Evolutionary conservation across 1,140 invertebrate genomes (phyloP).

Genomic region (Scaptomyza pallida): DNA sequence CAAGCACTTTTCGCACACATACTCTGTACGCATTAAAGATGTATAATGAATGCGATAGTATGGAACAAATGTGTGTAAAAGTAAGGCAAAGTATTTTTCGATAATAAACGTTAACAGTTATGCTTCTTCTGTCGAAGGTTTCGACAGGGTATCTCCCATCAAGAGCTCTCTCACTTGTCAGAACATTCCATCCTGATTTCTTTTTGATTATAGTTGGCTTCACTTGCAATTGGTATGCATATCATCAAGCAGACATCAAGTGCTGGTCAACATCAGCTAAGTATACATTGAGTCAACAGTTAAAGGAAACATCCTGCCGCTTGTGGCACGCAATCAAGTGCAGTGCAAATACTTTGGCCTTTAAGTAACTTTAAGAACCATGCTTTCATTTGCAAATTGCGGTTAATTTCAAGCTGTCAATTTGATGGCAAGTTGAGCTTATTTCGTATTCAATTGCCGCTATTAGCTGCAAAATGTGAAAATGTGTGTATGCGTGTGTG

Average conservation of each 20-base stretch:
- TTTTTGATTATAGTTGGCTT: too few species aligned
- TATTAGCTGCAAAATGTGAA: slow-evolving; percentile 10
- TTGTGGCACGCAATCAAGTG: slow-evolving; percentile 15
- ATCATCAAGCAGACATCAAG: not conserved
- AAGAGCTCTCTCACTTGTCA: too few species aligned
- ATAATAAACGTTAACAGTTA: too few species aligned
- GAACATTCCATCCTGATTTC: too few species aligned
- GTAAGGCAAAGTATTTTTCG: too few species aligned
- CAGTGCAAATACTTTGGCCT: slow-evolving; percentile 29
- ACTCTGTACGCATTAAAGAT: not conserved
- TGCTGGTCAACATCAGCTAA: not conserved
- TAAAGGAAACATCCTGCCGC: not conserved
- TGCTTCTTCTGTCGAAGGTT: too few species aligned
- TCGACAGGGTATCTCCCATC: too few species aligned
- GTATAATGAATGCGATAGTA: not conserved
- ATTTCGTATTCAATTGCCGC: slow-evolving; percentile 23
- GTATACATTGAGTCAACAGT: slow-evolving; percentile 1
- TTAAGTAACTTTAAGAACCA: not conserved
- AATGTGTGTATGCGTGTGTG: not conserved
- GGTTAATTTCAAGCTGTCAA: slow-evolving; percentile 2
- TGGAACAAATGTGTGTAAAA: not conserved
- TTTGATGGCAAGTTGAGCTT: slow-evolving; percentile 3
- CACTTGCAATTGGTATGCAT: not conserved
- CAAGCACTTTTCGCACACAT: not conserved
- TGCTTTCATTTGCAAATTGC: not conserved